Evolutionary conservation across 2,797 vertebrate species (phyloP), one percentile per base, ranked within the genome.

Genomic region (Lophura swinhoii): DNA sequence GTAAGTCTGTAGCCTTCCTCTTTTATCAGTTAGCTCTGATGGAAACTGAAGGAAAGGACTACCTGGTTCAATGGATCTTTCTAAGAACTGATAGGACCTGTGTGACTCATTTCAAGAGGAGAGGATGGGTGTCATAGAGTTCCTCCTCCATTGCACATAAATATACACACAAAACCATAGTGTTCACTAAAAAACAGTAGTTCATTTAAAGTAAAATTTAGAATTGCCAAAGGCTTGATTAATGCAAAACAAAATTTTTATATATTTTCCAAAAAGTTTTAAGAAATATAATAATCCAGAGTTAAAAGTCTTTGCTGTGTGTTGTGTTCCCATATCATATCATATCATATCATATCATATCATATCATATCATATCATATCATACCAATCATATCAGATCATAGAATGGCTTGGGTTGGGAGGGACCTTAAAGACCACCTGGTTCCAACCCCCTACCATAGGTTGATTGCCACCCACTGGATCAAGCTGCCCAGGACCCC

Each of bases 151-250:
- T 1, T 60, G 29, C 7, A 33, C 17, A 84, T 5, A 86, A 75
- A 86, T 17, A 60, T 8, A n/a, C 8, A 31, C 11, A 43, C 5
- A 79, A 51, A 77, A 79, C 7, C 60, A 11, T 13, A 58, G 48
- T 14, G 31, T 60, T 41, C 72, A 17, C 41, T 29, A 84, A 41
- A 87, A 83, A 78, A 5, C 8, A 74, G 20, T 1, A 67, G 24
- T 29, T 86, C 16, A n/a, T 44, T 75, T 56, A n/a, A 84, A 81
- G 41, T 35, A 60, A 55, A 83, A 55, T 62, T 83, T 64, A 58
- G 35, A 37, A 22, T 51, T 31, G 28, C 2, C 53, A 53, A 71
- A 77, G 35, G 18, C 35, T 28, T 37, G 33, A 49, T 62, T 69
- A 66, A 77, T 71, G 35, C 21, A 72, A 66, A 87, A n/a, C 14